Evolutionary conservation across 2,113 vertebrate species (phyloP).

Genomic region (Willisornis vidua): DNA sequence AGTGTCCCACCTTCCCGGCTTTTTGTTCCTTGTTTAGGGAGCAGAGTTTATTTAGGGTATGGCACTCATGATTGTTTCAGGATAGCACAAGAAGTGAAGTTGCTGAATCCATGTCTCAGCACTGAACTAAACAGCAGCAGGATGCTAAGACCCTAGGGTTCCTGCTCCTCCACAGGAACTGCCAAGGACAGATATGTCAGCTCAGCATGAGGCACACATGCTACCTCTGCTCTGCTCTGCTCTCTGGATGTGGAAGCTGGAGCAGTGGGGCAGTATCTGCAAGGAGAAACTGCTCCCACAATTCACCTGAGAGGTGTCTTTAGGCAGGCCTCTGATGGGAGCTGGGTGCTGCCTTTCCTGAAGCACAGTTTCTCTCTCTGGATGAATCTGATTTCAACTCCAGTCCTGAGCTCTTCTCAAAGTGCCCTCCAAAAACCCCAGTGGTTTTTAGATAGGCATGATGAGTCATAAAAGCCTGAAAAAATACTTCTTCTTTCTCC

Average conservation of each 20-base stretch:
- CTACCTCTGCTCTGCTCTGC: background rate
- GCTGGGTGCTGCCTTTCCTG: background rate
- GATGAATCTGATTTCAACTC: background rate
- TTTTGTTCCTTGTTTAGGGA: background rate
- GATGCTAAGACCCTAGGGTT: background rate
- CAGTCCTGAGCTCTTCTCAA: background rate
- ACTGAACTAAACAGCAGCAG: background rate
- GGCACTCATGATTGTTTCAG: rapidly evolving
- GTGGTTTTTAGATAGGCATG: background rate
- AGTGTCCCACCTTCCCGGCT: background rate
- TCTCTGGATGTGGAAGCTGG: rapidly evolving
- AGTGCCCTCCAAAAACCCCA: background rate
- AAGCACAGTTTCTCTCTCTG: background rate
- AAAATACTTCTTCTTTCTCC: background rate
- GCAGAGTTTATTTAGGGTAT: background rate
- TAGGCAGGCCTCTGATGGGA: background rate
- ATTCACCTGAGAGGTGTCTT: background rate
- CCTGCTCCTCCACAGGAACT: background rate
- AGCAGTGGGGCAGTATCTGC: background rate
- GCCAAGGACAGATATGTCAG: background rate
- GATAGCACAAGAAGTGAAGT: background rate
- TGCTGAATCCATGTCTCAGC: background rate
- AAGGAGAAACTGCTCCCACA: background rate
- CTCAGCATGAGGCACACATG: rapidly evolving
- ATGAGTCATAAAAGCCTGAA: background rate